Evolutionary conservation across 2,888 invertebrate genomes (phyloP).

Genomic region (Drosophila pullipes): DNA sequence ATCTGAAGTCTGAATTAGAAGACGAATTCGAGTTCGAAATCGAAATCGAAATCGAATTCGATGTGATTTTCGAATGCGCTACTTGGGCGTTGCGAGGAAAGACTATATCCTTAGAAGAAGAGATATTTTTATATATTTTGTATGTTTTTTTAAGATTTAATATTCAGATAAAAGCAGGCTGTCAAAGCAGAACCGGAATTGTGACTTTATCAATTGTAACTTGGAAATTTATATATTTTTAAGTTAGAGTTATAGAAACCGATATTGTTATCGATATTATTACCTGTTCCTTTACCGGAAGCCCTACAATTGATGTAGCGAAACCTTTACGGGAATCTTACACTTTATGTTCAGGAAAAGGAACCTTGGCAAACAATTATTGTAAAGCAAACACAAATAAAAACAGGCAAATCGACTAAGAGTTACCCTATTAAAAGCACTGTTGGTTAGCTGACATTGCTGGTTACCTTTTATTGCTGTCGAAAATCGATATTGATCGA

Average conservation of each 20-base stretch:
- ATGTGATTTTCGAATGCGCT: constrained; percentile 25
- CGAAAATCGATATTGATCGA: not conserved
- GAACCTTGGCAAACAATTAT: not conserved
- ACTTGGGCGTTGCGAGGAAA: not conserved
- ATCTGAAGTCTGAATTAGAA: not conserved
- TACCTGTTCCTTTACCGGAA: not conserved
- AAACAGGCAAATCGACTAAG: not conserved
- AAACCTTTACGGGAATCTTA: not conserved
- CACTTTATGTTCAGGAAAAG: not conserved
- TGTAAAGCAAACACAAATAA: not conserved
- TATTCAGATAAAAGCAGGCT: not conserved
- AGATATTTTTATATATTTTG: not conserved
- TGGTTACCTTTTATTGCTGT: not conserved
- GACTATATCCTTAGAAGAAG: not conserved
- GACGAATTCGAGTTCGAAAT: not conserved
- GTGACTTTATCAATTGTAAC: not conserved
- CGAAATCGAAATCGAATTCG: not conserved
- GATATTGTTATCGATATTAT: not conserved
- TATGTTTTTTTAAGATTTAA: not conserved
- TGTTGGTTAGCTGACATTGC: not conserved
- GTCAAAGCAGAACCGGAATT: not conserved
- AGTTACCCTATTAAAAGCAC: not conserved
- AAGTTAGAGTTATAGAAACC: not conserved
- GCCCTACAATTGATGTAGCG: not conserved
- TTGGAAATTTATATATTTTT: not conserved